These are phyloP conservation scores for Albula goreensis DNA, from an alignment of 2,113 vertebrate species.

Conservation along the genomic window DNA sequence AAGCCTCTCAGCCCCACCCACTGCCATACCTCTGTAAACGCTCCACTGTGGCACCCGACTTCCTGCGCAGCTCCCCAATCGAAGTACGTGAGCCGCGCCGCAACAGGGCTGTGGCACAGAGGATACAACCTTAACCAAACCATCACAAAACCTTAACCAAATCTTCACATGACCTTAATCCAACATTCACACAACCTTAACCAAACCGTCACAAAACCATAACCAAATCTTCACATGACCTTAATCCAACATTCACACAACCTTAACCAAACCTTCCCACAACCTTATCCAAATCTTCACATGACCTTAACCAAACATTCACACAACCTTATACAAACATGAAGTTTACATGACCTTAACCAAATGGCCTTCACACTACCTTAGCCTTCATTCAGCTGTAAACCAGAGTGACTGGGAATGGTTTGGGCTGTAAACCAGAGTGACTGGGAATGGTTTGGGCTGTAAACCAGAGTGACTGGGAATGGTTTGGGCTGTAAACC, in stretches of 20 bases:
- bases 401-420: too few species aligned
- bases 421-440: too few species aligned
- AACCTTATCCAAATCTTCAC: too few species aligned
- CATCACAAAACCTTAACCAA: background rate
- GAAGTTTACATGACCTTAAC: too few species aligned
- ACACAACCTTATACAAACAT: too few species aligned
- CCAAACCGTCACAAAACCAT: background rate
- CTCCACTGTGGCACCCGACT: constrained; percentile 52
- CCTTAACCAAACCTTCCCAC: too few species aligned
- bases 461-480: too few species aligned
- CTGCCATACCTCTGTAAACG: constrained; percentile 81
- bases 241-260: background rate
- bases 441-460: too few species aligned
- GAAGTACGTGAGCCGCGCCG: constrained; percentile 59
- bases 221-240: background rate
- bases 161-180: background rate
- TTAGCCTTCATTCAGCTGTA: too few species aligned
- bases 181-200: background rate
- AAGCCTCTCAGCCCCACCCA: background rate
- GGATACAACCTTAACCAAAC: background rate
- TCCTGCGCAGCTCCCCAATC: constrained; percentile 61
- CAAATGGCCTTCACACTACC: too few species aligned
- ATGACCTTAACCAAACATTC: too few species aligned
- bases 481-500: too few species aligned
- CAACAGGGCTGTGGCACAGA: constrained; percentile 58